Evolutionary conservation across 2,888 invertebrate genomes (phyloP).

Genomic region (Odontocerum albicorne): DNA sequence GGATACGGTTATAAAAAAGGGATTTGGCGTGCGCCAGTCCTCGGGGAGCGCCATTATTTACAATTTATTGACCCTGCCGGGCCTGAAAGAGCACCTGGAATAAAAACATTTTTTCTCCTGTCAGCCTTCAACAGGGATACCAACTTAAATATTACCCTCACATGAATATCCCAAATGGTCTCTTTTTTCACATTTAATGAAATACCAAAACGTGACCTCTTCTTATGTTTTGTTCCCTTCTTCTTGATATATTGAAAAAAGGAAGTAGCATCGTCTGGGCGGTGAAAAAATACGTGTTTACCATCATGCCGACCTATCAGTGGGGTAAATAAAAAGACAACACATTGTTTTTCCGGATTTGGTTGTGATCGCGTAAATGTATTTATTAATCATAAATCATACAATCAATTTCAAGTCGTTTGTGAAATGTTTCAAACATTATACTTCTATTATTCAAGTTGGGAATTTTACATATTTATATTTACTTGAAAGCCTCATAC

Average conservation of each 20-base stretch:
- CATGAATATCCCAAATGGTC: constrained; percentile 5
- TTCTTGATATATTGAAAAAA: not conserved
- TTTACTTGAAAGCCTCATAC: too few species aligned
- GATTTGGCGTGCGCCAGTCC: constrained; percentile 23
- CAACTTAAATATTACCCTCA: constrained; percentile 12
- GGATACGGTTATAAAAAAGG: constrained; percentile 29
- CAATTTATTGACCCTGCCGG: constrained; percentile 33
- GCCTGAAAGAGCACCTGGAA: constrained; percentile 14
- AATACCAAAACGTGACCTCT: not conserved
- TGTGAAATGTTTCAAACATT: too few species aligned
- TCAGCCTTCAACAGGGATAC: constrained; percentile 2
- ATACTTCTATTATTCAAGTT: too few species aligned
- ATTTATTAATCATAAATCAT: too few species aligned
- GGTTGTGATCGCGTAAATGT: too few species aligned
- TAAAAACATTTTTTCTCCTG: constrained; percentile 24
- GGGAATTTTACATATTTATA: too few species aligned
- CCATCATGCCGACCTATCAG: too few species aligned
- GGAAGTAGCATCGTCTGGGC: too few species aligned
- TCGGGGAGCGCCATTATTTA: constrained; percentile 32
- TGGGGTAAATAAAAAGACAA: too few species aligned
- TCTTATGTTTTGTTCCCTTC: not conserved
- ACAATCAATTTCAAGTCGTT: too few species aligned
- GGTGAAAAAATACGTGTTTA: too few species aligned
- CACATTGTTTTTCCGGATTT: too few species aligned
- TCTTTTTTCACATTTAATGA: constrained; percentile 4